phyloP scores from a whole-genome alignment of 2,797 vertebrate species.

The Echiichthys vipera region DNA sequence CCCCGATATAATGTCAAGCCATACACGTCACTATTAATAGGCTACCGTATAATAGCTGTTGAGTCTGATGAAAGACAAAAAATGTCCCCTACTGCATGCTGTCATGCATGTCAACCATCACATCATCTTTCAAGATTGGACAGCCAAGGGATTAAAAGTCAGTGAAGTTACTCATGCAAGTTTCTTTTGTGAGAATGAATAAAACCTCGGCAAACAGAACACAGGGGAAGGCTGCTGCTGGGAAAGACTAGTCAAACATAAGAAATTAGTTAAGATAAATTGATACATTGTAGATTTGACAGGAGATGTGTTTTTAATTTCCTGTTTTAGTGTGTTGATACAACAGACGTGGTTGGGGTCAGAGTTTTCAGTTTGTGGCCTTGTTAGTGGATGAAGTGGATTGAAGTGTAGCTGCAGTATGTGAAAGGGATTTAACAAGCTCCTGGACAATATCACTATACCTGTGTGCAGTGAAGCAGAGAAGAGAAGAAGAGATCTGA shows the following conservation, averaged over 20 bases:
- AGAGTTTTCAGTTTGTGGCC: background rate
- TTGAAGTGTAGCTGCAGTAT: background rate
- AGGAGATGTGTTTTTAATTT: background rate
- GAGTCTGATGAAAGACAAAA: no score
- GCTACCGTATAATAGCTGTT: no score
- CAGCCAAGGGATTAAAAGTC: slow-evolving; percentile 62
- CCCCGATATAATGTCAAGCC: no score
- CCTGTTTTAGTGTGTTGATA: background rate
- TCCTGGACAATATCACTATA: background rate
- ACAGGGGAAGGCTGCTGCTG: background rate
- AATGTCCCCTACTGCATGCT: no score
- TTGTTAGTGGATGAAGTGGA: background rate
- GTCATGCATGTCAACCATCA: no score
- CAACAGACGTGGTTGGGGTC: background rate
- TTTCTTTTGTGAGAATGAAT: background rate
- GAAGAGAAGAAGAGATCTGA: slow-evolving; percentile 8
- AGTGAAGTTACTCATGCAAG: slow-evolving; percentile 5
- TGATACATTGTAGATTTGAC: background rate
- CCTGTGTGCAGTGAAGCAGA: background rate
- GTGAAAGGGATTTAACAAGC: slow-evolving; percentile 1
- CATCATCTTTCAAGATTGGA: no score
- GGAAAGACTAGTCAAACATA: background rate
- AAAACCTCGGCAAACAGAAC: background rate
- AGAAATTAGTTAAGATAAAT: background rate
- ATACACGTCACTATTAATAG: no score